Evolutionary conservation across 2,888 invertebrate genomes (phyloP).

Genomic region (Cheilosia soror): DNA sequence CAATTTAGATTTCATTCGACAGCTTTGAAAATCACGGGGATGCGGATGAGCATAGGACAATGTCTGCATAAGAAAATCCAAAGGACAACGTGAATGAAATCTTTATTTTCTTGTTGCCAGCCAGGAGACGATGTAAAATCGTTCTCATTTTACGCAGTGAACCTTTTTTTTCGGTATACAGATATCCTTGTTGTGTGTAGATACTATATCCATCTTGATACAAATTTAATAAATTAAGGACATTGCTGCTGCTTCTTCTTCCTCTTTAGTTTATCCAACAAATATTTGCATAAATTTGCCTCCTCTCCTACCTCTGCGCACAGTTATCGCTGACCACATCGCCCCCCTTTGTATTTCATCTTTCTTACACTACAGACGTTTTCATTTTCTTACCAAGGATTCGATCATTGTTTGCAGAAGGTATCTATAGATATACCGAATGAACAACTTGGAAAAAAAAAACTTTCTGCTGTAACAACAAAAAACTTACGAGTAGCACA

Average conservation of each 20-base stretch:
- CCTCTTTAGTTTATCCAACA: conserved; percentile 48
- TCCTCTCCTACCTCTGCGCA: background rate
- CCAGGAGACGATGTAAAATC: conserved; percentile 30
- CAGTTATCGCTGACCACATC: conserved; percentile 64
- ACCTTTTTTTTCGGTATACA: conserved; percentile 33
- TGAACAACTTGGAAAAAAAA: conserved; percentile 1
- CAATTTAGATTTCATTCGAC: conserved; percentile 61
- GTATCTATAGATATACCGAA: conserved; percentile 27
- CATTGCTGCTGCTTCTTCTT: conserved; percentile 11
- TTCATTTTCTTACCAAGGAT: conserved; percentile 67
- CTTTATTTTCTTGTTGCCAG: conserved; percentile 61
- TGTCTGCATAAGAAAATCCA: conserved; percentile 58
- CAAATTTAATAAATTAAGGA: conserved; percentile 74
- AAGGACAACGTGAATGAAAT: conserved; percentile 71
- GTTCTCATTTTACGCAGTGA: conserved; percentile 61
- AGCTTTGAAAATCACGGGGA: conserved; percentile 41
- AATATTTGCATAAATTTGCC: conserved; percentile 70
- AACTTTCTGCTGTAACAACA: conserved; percentile 61
- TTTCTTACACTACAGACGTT: conserved; percentile 53
- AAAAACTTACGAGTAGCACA: conserved; percentile 28
- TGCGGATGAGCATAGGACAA: conserved; percentile 34
- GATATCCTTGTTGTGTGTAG: conserved; percentile 8
- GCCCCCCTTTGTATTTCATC: conserved; percentile 49
- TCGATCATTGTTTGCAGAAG: conserved; percentile 73
- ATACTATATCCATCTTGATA: conserved; percentile 63